These are phyloP conservation scores for Dendronephthya gigantea DNA, from an alignment of 64 coral and sea anemone genomes.

Conservation along the genomic window DNA sequence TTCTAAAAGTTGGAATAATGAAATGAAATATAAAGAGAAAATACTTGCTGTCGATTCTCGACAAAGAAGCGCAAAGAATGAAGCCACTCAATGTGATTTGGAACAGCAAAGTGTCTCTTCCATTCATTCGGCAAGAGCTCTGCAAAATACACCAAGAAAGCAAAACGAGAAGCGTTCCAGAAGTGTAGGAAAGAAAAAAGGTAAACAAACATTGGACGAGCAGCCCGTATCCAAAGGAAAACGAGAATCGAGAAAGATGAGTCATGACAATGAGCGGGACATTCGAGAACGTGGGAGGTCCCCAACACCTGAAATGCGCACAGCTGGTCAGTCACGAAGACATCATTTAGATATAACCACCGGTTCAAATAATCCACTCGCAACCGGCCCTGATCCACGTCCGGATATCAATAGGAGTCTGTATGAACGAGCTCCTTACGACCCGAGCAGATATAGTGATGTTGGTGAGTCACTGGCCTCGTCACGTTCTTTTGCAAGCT, in stretches of 20 bases:
- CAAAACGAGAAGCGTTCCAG: neutral
- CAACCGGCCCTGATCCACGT: neutral
- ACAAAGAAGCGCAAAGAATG: neutral
- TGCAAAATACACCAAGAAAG: neutral
- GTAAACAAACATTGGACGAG: neutral
- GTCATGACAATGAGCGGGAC: constrained; percentile 16
- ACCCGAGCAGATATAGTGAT: no score
- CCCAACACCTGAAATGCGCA: constrained; percentile 79
- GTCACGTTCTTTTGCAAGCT: no score
- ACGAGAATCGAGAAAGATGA: neutral
- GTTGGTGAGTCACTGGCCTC: no score
- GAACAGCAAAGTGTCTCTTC: neutral
- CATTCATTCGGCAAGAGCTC: neutral
- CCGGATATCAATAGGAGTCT: no score
- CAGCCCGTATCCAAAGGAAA: neutral
- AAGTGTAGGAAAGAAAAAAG: neutral
- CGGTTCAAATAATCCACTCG: neutral
- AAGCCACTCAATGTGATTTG: neutral
- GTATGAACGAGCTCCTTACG: no score
- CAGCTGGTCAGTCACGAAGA: constrained; percentile 47
- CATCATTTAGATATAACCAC: constrained; percentile 92
- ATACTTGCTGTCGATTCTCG: neutral
- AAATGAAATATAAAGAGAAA: neutral
- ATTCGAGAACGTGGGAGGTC: constrained; percentile 80
- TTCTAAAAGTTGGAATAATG: neutral